Evolutionary conservation across 2,797 vertebrate genomes (phyloP), one percentile per base, ranked within the genome.

Genomic region (Megalops cyprinoides): DNA sequence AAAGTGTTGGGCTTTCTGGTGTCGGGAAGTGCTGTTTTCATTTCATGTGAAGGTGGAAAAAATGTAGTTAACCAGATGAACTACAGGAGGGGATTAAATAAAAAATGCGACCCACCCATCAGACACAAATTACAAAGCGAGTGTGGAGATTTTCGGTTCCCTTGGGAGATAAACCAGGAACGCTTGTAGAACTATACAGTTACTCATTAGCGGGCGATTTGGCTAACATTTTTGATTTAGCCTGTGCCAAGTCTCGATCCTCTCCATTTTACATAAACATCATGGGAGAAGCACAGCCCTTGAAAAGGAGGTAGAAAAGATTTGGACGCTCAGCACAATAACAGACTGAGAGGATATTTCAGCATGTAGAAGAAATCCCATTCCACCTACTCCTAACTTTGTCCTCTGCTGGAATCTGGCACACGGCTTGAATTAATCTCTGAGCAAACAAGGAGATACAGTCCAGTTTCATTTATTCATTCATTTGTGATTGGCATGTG

Each of bases 1-100:
- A 44, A 71, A 23, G 67, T 42, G 67, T 0, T 71, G 39, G 9
- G 20, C 18, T 71, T 71, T n/a, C n/a, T n/a, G n/a, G n/a, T n/a
- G n/a, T n/a, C n/a, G n/a, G n/a, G n/a, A n/a, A n/a, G n/a, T n/a
- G 44, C 44, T 71, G 67, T 71, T 71, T 71, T 44, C 67, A 44
- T 44, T 71, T 42, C 10, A 71, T 71, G 37, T 23, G 67, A 23
- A 71, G n/a, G 67, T 71, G 67, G 67, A 71, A 71, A n/a, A 39
- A 71, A 71, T 71, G 37, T 14, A 39, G 65, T 8, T 39, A 42
- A 39, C 65, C 14, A 42, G 34, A 69, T 3, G 20, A 69, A 42
- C 65, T 69, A 69, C 18, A 42, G 37, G 67, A 39, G 20, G 1
- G 71, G 20, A 44, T 34, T 23, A 44, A 69, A 62, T 62, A 71